Conservation (phyloP, 1,140 invertebrate genomes). For the Probaryconus sp. region DNA sequence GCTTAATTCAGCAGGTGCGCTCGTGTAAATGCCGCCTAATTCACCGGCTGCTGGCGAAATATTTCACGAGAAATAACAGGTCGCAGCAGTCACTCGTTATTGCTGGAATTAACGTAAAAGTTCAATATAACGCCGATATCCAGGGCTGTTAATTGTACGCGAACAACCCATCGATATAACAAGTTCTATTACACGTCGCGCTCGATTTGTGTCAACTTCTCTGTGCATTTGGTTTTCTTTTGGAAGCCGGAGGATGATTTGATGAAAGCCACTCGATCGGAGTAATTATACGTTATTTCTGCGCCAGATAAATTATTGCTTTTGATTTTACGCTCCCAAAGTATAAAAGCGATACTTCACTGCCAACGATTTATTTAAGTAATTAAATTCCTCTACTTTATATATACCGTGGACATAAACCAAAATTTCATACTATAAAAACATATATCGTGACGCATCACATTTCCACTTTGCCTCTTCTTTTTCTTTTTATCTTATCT, state of each 20-base stretch:
- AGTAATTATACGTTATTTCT: conserved; percentile 3
- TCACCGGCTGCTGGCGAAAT: conserved; percentile 55
- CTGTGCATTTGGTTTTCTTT: conserved; percentile 15
- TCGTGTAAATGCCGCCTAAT: conserved; percentile 61
- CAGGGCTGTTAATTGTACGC: conserved; percentile 49
- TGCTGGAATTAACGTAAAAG: conserved; percentile 58
- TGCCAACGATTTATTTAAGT: too few species aligned
- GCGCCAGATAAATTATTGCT: conserved; percentile 16
- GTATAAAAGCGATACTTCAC: too few species aligned
- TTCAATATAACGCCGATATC: conserved; percentile 45
- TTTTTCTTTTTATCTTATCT: too few species aligned
- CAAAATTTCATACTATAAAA: too few species aligned
- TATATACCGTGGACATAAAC: too few species aligned
- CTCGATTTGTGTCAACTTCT: conserved; percentile 32
- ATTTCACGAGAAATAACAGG: conserved; percentile 62
- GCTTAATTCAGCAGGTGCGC: conserved; percentile 60
- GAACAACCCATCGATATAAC: conserved; percentile 45
- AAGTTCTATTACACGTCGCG: conserved; percentile 35
- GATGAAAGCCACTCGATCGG: conserved; percentile 8
- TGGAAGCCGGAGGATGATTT: background rate
- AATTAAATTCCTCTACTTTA: too few species aligned
- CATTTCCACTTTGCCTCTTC: too few species aligned
- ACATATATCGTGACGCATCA: too few species aligned
- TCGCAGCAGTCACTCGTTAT: conserved; percentile 58
- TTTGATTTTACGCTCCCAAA: background rate